A percentile compares a stretch with the other conserved stretches of the same genome.
Evolutionary conservation across 2,888 invertebrate species (phyloP).

Genomic region (Drosophila anomelani): DNA sequence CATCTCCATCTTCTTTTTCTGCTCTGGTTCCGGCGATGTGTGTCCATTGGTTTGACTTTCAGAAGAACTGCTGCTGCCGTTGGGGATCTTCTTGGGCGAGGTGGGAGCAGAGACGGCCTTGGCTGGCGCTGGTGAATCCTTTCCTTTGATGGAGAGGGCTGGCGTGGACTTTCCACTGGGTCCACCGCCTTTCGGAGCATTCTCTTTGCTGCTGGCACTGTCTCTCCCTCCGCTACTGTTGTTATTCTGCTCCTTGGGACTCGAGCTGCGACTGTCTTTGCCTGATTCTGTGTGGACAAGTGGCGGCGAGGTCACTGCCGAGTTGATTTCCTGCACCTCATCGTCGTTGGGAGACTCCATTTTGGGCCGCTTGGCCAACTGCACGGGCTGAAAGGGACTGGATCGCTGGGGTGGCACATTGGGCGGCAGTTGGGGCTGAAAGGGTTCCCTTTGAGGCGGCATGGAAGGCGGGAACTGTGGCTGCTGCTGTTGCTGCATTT

Average conservation of each 20-base stretch:
- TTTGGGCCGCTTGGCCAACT: slow-evolving; percentile 65
- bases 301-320: slow-evolving; percentile 34
- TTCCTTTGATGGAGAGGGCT: slow-evolving; percentile 41
- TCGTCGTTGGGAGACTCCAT: slow-evolving; percentile 65
- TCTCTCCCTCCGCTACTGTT: slow-evolving; percentile 62
- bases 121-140: slow-evolving; percentile 40
- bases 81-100: slow-evolving; percentile 60
- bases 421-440: slow-evolving; percentile 68
- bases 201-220: slow-evolving; percentile 70
- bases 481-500: slow-evolving; percentile 49
- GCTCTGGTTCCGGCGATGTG: slow-evolving; percentile 46
- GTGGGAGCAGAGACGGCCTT: slow-evolving; percentile 47
- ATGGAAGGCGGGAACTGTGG: slow-evolving; percentile 56
- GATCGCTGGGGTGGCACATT: slow-evolving; percentile 56
- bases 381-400: slow-evolving; percentile 71
- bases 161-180: slow-evolving; percentile 68
- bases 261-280: slow-evolving; percentile 41
- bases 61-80: slow-evolving; percentile 34
- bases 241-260: slow-evolving; percentile 64
- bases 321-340: slow-evolving; percentile 67
- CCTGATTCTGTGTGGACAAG: slow-evolving; percentile 48
- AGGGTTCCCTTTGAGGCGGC: slow-evolving; percentile 59
- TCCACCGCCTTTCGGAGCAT: slow-evolving; percentile 59
- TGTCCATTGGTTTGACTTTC: slow-evolving; percentile 65
- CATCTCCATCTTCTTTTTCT: slow-evolving; percentile 13